Evolutionary conservation across 2,113 vertebrate species (phyloP).

Genomic region (Poeciliopsis turrubarensis): DNA sequence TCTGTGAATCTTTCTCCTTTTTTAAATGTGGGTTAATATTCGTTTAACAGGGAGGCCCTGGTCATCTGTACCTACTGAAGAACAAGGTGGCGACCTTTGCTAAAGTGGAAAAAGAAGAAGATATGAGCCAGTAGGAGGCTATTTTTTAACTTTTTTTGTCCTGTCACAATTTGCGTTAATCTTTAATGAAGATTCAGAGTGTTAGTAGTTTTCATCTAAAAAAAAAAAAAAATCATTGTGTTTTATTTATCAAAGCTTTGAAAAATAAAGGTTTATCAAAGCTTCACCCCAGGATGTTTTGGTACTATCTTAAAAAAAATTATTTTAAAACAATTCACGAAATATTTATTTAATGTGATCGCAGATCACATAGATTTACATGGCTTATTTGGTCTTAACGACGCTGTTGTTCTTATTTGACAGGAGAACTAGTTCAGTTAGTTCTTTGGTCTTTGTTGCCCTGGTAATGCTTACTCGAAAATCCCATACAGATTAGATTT

Average conservation of each 20-base stretch:
- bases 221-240: too few relatives aligned
- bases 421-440: too few relatives aligned
- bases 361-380: too few relatives aligned
- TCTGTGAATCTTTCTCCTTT: background rate
- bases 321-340: too few relatives aligned
- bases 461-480: background rate
- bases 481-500: background rate
- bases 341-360: too few relatives aligned
- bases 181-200: background rate
- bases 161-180: background rate
- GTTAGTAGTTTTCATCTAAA: background rate
- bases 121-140: slow-evolving; percentile 94
- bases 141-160: background rate
- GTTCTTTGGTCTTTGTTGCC: too few relatives aligned
- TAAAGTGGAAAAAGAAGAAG: slow-evolving; percentile 98
- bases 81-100: slow-evolving; percentile 99
- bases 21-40: background rate
- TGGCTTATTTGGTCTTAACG: too few relatives aligned
- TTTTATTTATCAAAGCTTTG: background rate
- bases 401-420: too few relatives aligned
- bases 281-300: background rate
- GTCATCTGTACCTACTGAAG: slow-evolving; percentile 95
- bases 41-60: slow-evolving; percentile 88
- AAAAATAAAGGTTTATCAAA: background rate
- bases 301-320: background rate